These are phyloP conservation scores for Nomada ferruginata DNA, from an alignment of 2,888 invertebrate genomes.

Conservation along the genomic window DNA sequence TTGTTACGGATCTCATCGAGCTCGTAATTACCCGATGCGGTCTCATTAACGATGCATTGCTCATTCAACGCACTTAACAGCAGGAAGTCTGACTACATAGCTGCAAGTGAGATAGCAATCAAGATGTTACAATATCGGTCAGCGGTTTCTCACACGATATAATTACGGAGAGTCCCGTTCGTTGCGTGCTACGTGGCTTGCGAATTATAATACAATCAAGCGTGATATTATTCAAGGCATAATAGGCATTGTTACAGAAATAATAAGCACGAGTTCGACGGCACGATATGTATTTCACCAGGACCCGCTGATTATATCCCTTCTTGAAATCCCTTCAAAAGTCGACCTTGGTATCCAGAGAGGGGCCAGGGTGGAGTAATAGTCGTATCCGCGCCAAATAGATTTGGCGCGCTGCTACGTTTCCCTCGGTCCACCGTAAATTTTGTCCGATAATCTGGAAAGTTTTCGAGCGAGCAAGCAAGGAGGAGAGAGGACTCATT, in stretches of 20 bases:
- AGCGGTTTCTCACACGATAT: neutral
- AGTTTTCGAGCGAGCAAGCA: conserved; percentile 63
- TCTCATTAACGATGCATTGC: conserved; percentile 2
- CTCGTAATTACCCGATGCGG: neutral
- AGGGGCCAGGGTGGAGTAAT: conserved; percentile 48
- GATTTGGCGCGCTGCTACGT: conserved; percentile 67
- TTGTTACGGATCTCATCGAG: conserved; percentile 14
- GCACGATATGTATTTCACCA: conserved; percentile 7
- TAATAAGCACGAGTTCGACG: neutral
- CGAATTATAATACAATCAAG: neutral
- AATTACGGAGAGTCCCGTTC: neutral
- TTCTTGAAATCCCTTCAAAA: conserved; percentile 38
- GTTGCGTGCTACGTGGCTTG: neutral
- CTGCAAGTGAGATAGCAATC: neutral
- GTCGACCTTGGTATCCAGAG: conserved; percentile 64
- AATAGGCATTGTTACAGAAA: conserved; percentile 4
- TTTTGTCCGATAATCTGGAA: conserved; percentile 68
- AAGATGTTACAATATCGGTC: conserved; percentile 1
- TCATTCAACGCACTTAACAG: neutral
- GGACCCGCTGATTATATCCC: conserved; percentile 38
- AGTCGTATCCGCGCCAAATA: conserved; percentile 68
- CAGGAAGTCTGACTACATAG: neutral
- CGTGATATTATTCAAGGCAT: neutral
- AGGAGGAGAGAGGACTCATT: conserved; percentile 51
- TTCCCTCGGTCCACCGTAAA: conserved; percentile 58